Conservation (phyloP, 2,113 vertebrate species). For the Oryzias woworae region DNA sequence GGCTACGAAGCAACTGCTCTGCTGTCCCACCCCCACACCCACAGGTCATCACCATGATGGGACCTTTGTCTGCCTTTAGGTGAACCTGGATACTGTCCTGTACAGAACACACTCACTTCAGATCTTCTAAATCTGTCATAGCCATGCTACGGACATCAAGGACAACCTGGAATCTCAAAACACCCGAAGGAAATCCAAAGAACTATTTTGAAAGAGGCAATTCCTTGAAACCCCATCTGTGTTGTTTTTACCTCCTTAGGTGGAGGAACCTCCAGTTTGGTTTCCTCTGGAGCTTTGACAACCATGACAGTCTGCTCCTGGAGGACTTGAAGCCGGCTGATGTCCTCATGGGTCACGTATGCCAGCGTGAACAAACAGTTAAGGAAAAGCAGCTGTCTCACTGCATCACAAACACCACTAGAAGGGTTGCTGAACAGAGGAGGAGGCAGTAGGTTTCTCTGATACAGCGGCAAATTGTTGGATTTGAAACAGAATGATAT, state of each 20-base stretch:
- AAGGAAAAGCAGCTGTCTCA: constrained; percentile 30
- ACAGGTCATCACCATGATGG: constrained; percentile 82
- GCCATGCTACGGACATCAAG: not conserved
- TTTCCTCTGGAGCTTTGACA: constrained; percentile 91
- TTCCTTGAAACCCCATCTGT: not conserved
- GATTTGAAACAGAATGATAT: too few relatives aligned
- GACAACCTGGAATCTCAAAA: not conserved
- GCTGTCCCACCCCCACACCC: constrained; percentile 59
- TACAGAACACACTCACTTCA: not conserved
- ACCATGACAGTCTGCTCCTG: constrained; percentile 88
- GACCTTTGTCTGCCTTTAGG: constrained; percentile 85
- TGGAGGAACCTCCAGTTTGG: constrained; percentile 85
- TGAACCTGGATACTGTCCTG: constrained; percentile 88
- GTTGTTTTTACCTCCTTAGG: constrained; percentile 82
- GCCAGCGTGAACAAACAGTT: constrained; percentile 78
- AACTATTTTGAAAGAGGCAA: not conserved
- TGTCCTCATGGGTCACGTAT: constrained; percentile 88
- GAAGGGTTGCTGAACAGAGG: not conserved
- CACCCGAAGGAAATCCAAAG: not conserved
- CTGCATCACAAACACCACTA: too few relatives aligned
- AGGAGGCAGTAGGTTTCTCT: not conserved
- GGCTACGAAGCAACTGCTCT: constrained; percentile 40
- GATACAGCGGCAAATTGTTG: too few relatives aligned
- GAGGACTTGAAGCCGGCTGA: constrained; percentile 81
- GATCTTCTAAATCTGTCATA: not conserved